Evolutionary conservation across 2,113 vertebrate species (phyloP).

Genomic region (Narcine bancroftii): DNA sequence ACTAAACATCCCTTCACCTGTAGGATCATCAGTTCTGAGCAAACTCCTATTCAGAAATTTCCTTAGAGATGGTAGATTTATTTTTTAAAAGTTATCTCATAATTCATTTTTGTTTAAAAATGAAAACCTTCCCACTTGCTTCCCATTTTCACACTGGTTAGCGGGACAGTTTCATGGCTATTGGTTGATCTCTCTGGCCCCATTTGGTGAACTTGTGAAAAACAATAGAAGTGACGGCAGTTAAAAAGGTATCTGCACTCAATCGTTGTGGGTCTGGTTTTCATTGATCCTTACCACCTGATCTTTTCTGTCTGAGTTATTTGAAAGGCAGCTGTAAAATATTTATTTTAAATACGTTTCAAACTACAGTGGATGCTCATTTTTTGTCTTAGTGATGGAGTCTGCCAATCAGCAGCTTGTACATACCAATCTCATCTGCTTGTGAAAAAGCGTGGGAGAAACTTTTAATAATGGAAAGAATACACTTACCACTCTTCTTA

Average conservation of each 20-base stretch:
- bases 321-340: not conserved
- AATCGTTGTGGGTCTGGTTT: not conserved
- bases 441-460: not conserved
- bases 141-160: not conserved
- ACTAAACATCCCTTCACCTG: not conserved
- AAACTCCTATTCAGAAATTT: no score
- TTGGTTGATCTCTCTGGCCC: not conserved
- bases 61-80: not conserved
- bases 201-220: not conserved
- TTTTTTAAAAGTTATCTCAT: no score
- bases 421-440: not conserved
- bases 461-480: not conserved
- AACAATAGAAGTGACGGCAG: not conserved
- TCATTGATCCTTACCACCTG: not conserved
- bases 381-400: not conserved
- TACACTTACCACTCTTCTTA: not conserved
- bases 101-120: not conserved
- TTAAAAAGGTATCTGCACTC: not conserved
- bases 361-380: not conserved
- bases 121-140: not conserved
- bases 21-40: not conserved
- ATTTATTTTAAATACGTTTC: not conserved
- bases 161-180: not conserved
- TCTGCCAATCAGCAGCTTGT: not conserved
- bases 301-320: not conserved